Conservation (phyloP, 2,888 invertebrate species). For the Polyommatus icarus region DNA sequence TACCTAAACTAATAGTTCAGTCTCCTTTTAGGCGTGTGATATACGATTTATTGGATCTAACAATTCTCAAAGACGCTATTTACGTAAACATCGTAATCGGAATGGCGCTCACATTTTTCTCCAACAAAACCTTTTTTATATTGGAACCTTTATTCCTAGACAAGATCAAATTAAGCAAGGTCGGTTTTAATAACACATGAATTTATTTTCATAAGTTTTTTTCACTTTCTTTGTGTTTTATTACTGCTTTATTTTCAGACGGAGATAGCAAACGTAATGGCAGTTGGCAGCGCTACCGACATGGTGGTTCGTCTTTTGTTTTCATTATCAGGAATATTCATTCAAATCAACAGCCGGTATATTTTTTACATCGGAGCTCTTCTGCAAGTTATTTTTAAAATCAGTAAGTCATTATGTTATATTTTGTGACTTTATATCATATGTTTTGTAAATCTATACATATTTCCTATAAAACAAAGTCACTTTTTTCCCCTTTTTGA, state of each 20-base stretch:
- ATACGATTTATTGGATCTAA: conserved; percentile 14
- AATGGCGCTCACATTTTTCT: conserved; percentile 25
- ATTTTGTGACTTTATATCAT: too few species aligned
- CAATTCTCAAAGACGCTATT: background rate
- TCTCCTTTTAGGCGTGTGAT: background rate
- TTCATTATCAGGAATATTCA: conserved; percentile 78
- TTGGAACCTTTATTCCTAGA: conserved; percentile 25
- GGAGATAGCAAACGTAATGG: conserved; percentile 81
- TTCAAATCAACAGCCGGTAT: conserved; percentile 78
- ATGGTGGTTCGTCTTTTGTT: conserved; percentile 80
- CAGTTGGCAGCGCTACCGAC: conserved; percentile 82
- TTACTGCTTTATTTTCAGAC: conserved; percentile 47
- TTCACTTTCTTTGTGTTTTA: background rate
- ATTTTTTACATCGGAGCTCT: conserved; percentile 81
- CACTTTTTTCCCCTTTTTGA: too few species aligned
- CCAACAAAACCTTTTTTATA: conserved; percentile 27
- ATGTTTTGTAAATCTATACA: too few species aligned
- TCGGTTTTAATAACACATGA: background rate
- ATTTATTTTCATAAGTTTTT: background rate
- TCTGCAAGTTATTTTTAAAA: conserved; percentile 78
- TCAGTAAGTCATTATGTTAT: conserved; percentile 68
- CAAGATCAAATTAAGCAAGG: conserved; percentile 11
- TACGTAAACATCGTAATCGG: conserved; percentile 11
- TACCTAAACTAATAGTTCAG: background rate
- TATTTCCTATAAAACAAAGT: too few species aligned